Evolutionary conservation across 2,113 vertebrate species (phyloP).

Genomic region (Erythrolamprus reginae): DNA sequence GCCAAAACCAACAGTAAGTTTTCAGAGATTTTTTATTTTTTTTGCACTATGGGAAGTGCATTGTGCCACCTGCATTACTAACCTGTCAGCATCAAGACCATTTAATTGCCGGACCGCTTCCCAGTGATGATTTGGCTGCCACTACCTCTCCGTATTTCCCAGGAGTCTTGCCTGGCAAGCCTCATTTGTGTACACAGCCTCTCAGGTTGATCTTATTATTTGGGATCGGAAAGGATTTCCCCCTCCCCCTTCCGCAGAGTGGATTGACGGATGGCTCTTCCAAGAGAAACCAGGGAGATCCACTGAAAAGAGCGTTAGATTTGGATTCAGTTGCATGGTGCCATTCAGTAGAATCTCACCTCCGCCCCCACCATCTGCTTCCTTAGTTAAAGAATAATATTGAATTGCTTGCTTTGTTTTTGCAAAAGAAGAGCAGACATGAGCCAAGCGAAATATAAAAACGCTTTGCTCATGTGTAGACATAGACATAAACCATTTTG

Average conservation of each 20-base stretch:
- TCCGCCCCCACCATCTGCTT: neutral
- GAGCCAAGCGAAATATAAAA: neutral
- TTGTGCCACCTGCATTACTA: neutral
- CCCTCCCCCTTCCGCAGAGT: neutral
- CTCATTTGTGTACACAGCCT: neutral
- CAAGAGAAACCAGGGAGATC: slow-evolving; percentile 7
- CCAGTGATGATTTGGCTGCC: neutral
- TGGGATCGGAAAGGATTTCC: slow-evolving; percentile 8
- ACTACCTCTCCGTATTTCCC: neutral
- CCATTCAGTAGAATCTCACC: neutral
- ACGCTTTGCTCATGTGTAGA: neutral
- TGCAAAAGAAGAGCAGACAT: neutral
- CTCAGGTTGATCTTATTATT: neutral
- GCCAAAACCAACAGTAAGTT: slow-evolving; percentile 21
- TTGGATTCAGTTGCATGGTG: neutral
- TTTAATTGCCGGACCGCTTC: slow-evolving; percentile 7
- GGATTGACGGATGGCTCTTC: neutral
- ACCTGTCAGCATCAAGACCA: neutral
- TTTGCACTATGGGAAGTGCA: neutral
- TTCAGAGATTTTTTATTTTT: slow-evolving; percentile 11
- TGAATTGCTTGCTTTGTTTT: neutral
- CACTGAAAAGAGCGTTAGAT: neutral
- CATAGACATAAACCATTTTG: neutral
- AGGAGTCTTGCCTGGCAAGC: neutral
- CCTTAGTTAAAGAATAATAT: neutral